Base-by-base conservation (phyloP, 2,888 invertebrate genomes). In the Zele albiditarsus region DNA sequence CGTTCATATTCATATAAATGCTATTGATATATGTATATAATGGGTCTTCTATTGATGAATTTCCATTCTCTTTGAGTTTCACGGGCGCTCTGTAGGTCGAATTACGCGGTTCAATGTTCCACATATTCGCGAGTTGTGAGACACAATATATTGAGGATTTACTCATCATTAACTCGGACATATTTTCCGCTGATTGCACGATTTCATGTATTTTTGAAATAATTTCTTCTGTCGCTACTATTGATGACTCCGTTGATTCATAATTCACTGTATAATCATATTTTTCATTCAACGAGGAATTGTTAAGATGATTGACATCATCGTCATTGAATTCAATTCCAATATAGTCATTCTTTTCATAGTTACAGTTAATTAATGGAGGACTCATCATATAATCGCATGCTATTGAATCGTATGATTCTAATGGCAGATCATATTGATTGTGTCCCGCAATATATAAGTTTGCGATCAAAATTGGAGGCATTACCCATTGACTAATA, bases 401-500 rank as follows among this genome's bases (percentile, higher is more conserved):
- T 4, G 79, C 8, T 38, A 38, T 76, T 42, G 71, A 57, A 16
- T 84, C 80, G 68, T 79, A 76, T 12, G 72, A 68, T 33, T 76
- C 33, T 25, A 68, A 67, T 16, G 73, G 49, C 23, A 58, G 68
- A 66, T 75, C 75, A 62, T 77, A 71, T 8, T 77, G 77, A 38
- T 80, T 70, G 49, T 80, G 72, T 2, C 81, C 78, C 3, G 82
- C 82, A 20, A 83, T 75, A 60, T 82, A 80, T 46, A 89, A 69
- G 23, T 82, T 73, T 31, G 76, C 80, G 0, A 80, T 80, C 27
- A 85, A 75, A 31, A 86, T 25, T n/a, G 84, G 72, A 3, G 86
- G 85, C n/a, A 87, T n/a, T 1, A 88, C 46, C 88, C 88, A 89
- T 65, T 88, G 87, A 57, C 79, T 77, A 3, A 80, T 38, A 23